phyloP scores from a whole-genome alignment of 2,888 invertebrate species.

The Eupelmus urozonus region DNA sequence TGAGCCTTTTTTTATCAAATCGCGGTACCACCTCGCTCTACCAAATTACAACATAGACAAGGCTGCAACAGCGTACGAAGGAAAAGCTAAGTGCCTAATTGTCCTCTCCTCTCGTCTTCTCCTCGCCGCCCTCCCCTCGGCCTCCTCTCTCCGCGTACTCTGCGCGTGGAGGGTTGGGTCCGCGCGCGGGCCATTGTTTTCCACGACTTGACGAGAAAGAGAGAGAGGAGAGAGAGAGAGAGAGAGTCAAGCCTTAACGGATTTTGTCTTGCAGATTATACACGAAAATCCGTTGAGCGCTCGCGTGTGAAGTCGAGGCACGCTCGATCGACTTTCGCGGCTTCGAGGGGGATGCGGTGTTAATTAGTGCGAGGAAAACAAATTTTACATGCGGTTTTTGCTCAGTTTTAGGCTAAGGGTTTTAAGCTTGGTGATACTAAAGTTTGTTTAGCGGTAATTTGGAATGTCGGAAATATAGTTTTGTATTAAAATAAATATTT shows the following conservation, averaged over 20 bases:
- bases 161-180: constrained; percentile 63
- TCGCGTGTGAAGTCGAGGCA: constrained; percentile 62
- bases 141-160: constrained; percentile 58
- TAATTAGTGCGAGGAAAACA: constrained; percentile 44
- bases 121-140: constrained; percentile 15
- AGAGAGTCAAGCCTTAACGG: constrained; percentile 75
- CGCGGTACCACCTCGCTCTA: constrained; percentile 28
- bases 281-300: constrained; percentile 68
- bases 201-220: constrained; percentile 60
- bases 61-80: background rate
- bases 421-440: too few relatives aligned
- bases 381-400: background rate
- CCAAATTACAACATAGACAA: constrained; percentile 7
- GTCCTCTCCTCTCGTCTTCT: constrained; percentile 64
- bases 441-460: too few relatives aligned
- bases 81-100: constrained; percentile 66
- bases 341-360: constrained; percentile 31
- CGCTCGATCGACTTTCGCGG: constrained; percentile 61
- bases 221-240: constrained; percentile 24
- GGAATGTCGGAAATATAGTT: too few relatives aligned
- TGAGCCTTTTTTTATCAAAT: constrained; percentile 38
- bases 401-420: too few relatives aligned
- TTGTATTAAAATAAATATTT: too few relatives aligned
- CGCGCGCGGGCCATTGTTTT: constrained; percentile 70
- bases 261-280: constrained; percentile 74